Evolutionary conservation across 1,140 invertebrate species (phyloP), one percentile per base, ranked within the genome.

Genomic region (Oppia nitens): DNA sequence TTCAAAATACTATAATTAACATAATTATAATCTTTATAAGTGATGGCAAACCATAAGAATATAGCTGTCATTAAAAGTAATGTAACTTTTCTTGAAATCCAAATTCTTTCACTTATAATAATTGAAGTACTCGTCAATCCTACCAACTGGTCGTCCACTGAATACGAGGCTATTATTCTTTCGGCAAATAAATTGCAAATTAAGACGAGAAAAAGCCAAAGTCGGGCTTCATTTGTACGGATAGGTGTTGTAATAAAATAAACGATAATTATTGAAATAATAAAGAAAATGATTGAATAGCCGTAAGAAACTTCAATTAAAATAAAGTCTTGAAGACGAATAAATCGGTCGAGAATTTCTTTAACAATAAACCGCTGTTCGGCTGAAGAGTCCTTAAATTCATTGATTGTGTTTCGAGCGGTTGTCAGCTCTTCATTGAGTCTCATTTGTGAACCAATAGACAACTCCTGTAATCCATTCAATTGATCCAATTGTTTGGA

Each of bases 301-400:
- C 79, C 72, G 63, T 76, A 74, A 2, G 76, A 76, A 55, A 80
- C 75, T 73, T 80, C 78, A 14, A 77, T 77, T 68, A 70, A 67
- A 23, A 76, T 68, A 25, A 74, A 64, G 27, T 66, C 70, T 66
- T 80, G 78, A 54, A 81, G 72, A 28, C 70, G 70, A 9, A 66
- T 65, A 29, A 81, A 64, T 51, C 77, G 72, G 21, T 77, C 75
- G 68, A 80, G 79, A 45, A 80, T 74, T 64, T 79, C 74, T 63
- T 72, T 71, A 11, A 80, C 73, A 14, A 79, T 60, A 57, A 71
- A 60, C 32, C 70, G 69, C 57, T 80, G 79, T 64, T 79, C 75
- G 53, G 70, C 66, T 0, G 78, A 76, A 4, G 74, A 70, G 64
- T 72, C 69, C 47, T 70, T 68, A 57, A 79, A 78, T 60, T 78